These are phyloP conservation scores for Bellardia bayeri DNA, from an alignment of 2,888 invertebrate species.

Conservation along the genomic window DNA sequence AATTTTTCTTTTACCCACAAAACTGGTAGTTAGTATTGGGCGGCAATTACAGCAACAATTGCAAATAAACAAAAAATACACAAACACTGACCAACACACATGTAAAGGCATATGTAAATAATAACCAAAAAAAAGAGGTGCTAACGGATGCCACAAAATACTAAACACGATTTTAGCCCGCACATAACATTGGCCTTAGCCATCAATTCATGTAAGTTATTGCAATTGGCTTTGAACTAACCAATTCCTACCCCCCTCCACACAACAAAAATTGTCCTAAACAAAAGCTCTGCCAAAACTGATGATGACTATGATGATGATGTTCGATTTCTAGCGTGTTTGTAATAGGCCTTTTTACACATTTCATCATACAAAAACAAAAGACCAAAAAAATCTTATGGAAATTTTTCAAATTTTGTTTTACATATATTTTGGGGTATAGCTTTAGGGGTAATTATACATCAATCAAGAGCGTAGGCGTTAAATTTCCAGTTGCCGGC, in stretches of 20 bases:
- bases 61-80: neutral
- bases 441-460: constrained; percentile 65
- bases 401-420: neutral
- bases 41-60: constrained; percentile 39
- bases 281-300: neutral
- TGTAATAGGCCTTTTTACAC: constrained; percentile 50
- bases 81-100: neutral
- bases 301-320: constrained; percentile 28
- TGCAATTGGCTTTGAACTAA: constrained; percentile 18
- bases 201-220: constrained; percentile 53
- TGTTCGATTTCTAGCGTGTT: constrained; percentile 48
- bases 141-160: constrained; percentile 67
- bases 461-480: constrained; percentile 69
- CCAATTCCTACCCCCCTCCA: neutral
- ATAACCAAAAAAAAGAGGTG: constrained; percentile 47
- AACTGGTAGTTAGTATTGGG: neutral
- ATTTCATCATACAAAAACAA: constrained; percentile 40
- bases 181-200: constrained; percentile 69
- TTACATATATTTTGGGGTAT: constrained; percentile 4
- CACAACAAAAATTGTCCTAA: constrained; percentile 12
- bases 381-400: neutral
- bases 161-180: constrained; percentile 49
- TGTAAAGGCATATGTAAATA: neutral
- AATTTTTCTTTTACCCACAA: constrained; percentile 29
- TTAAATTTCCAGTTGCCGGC: constrained; percentile 47